phyloP scores from a whole-genome alignment of 2,888 invertebrate species.

The Stenodema calcarata region DNA sequence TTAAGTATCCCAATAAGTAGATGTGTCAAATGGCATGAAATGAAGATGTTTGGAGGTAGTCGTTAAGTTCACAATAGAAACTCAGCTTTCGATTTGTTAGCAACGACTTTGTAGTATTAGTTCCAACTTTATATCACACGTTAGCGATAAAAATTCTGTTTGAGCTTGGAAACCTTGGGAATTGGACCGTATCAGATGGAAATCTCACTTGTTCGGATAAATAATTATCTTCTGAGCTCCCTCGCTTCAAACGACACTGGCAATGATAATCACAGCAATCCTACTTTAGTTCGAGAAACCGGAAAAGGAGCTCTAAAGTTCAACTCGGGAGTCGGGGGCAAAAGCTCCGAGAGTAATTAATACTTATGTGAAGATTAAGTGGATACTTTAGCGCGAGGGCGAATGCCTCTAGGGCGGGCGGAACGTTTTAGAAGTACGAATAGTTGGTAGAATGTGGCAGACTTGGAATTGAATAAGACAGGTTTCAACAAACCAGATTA shows the following conservation, averaged over 20 bases:
- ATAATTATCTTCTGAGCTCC: background rate
- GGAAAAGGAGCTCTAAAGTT: background rate
- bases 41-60: no score
- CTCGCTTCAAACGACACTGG: background rate
- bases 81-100: background rate
- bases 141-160: background rate
- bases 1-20: no score
- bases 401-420: background rate
- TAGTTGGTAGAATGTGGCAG: background rate
- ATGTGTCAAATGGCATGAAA: no score
- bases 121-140: background rate
- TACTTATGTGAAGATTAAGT: slow-evolving; percentile 24
- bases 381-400: background rate
- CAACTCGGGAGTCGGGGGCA: background rate
- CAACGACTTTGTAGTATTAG: background rate
- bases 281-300: background rate
- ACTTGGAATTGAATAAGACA: slow-evolving; percentile 37
- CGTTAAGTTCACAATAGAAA: no score
- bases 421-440: background rate
- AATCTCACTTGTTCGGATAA: background rate
- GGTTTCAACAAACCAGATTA: slow-evolving; percentile 35
- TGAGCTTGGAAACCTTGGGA: background rate
- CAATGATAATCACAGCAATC: background rate
- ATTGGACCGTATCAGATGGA: background rate
- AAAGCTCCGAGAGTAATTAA: slow-evolving; percentile 11